Percentiles rank a stretch among this genome's conserved stretches.
phyloP scores from a whole-genome alignment of 2,797 vertebrate species.

The Poecilia velifera region DNA sequence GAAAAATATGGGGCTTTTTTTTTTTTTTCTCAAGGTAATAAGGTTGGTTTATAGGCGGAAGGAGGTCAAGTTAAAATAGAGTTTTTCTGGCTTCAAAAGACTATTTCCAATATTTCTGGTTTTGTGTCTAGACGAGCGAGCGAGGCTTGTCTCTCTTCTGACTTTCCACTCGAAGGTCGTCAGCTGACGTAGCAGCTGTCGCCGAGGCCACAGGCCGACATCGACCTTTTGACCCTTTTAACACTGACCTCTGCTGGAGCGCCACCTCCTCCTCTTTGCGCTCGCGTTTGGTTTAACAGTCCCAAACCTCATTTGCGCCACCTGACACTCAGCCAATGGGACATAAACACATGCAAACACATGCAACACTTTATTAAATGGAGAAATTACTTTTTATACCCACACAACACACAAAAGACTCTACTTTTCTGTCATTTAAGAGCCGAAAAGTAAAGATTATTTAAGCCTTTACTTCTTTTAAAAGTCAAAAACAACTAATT shows the following conservation, averaged over 20 bases:
- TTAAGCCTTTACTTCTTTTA: background rate
- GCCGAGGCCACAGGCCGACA: conserved; percentile 53
- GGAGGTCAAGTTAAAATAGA: conserved; percentile 35
- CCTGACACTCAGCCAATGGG: conserved; percentile 39
- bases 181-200: conserved; percentile 67
- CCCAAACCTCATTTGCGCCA: conserved; percentile 33
- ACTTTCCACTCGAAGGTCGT: conserved; percentile 21
- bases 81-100: conserved; percentile 27
- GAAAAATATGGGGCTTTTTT: conserved; percentile 20
- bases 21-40: conserved; percentile 65
- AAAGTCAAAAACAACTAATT: background rate
- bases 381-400: background rate
- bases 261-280: background rate
- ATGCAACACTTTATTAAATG: background rate
- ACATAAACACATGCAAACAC: background rate
- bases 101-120: conserved; percentile 24
- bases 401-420: background rate
- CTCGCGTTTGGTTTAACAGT: conserved; percentile 30
- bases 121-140: conserved; percentile 23
- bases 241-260: conserved; percentile 49
- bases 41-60: conserved; percentile 45
- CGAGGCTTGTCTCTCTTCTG: background rate
- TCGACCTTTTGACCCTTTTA: conserved; percentile 68
- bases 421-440: background rate
- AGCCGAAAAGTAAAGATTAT: background rate